Evolutionary conservation across 2,797 vertebrate species (phyloP).

Genomic region (Pseudochirops cupreus): DNA sequence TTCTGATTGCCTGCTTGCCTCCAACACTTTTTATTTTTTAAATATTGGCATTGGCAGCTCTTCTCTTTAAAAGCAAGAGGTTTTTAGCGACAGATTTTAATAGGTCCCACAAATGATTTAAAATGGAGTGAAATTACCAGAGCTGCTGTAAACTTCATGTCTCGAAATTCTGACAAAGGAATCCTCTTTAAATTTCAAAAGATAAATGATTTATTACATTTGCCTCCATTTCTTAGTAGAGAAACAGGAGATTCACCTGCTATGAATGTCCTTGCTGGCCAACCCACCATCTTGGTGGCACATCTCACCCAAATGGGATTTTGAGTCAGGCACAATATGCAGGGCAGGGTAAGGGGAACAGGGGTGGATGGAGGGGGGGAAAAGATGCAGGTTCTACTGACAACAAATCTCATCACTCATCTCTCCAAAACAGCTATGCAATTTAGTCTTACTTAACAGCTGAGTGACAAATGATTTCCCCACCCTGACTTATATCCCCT

Average conservation of each 20-base stretch:
- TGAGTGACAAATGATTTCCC: not conserved
- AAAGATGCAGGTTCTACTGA: not conserved
- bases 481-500: not conserved
- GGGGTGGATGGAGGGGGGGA: not conserved
- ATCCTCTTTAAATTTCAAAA: not conserved
- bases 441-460: not conserved
- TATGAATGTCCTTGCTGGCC: not conserved
- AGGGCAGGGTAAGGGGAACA: not conserved
- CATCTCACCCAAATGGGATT: not conserved
- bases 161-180: not conserved
- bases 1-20: not conserved
- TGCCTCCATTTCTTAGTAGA: not conserved
- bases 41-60: not conserved
- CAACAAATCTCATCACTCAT: not conserved
- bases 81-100: not conserved
- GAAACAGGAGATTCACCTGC: not conserved
- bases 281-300: not conserved
- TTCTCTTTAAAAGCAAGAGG: conserved; percentile 16
- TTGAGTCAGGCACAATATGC: not conserved
- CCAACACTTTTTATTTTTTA: not conserved
- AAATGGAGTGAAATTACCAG: not conserved
- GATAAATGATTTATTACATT: not conserved
- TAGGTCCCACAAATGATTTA: not conserved
- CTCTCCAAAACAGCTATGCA: not conserved
- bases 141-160: not conserved